Evolutionary conservation across 2,888 invertebrate species (phyloP), one percentile per base, ranked within the genome.

Genomic region (Drosophila anomalata): DNA sequence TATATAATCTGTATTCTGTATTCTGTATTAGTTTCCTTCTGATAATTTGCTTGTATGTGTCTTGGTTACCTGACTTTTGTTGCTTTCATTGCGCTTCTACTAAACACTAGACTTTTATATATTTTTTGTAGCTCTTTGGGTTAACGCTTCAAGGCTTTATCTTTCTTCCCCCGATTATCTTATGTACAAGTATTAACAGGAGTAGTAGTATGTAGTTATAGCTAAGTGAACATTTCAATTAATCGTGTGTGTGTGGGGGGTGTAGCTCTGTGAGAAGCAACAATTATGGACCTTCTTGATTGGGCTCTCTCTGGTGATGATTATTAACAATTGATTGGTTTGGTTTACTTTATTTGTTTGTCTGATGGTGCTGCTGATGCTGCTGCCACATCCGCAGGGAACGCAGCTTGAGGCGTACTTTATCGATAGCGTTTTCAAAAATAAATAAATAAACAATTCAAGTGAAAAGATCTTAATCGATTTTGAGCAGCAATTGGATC

Each of bases 371-470:
- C 17, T 17, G 17, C 17, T 17, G 17, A 17, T 17, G 73, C 65
- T 88, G 76, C 70, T 82, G 89, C 81, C 88, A 87, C 75, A 89
- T 87, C 80, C 87, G 69, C 71, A 90, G 67, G 58, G 90, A 85
- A 63, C 85, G 85, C 74, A 89, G 80, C 67, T 89, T 90, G 55
- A 90, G 75, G 73, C 66, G 77, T 78, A 90, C 90, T 88, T 85
- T 59, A 53, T 53, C 12, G 47, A 68, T 53, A 54, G 24, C 42
- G 17, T 36, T n/a, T 47, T 17, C 17, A 62, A 60, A 24, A 22
- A 53, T 29, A 41, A 31, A 57, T 20, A 39, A 61, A 62, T 41
- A 65, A 67, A 71, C 52, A 70, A 54, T 70, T 31, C 63, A 73
- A 73, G 58, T n/a, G 22, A 9, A 26, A 36, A 53, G 46, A 33